Percentiles rank a stretch among this genome's conserved stretches.
phyloP scores from a whole-genome alignment of 1,140 invertebrate genomes.

The Zophobas morio region DNA sequence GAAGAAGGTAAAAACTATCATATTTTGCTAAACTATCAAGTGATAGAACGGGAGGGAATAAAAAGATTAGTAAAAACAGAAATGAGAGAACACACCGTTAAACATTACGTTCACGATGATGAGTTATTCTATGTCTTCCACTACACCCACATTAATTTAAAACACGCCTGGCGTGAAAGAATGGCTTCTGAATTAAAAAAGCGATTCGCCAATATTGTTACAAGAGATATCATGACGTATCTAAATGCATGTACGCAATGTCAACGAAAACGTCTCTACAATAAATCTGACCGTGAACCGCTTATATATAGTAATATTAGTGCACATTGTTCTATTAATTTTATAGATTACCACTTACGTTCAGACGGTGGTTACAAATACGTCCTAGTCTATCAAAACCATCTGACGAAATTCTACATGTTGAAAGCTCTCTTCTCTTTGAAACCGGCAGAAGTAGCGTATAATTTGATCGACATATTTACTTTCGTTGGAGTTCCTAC shows the following conservation, averaged over 20 bases:
- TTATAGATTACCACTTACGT: slow-evolving; percentile 67
- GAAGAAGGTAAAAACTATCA: too few relatives aligned
- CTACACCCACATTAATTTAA: background rate
- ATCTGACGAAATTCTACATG: slow-evolving; percentile 67
- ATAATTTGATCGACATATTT: slow-evolving; percentile 57
- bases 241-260: background rate
- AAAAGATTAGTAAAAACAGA: background rate
- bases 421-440: slow-evolving; percentile 60
- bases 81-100: background rate
- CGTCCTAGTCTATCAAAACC: slow-evolving; percentile 68
- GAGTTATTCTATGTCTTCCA: background rate
- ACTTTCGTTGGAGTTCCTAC: background rate
- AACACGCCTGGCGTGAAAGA: background rate
- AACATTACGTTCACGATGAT: background rate
- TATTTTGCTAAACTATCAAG: background rate
- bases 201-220: background rate
- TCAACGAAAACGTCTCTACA: background rate
- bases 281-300: background rate
- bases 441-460: slow-evolving; percentile 54
- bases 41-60: background rate
- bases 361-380: slow-evolving; percentile 65
- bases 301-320: slow-evolving; percentile 1
- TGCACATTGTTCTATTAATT: slow-evolving; percentile 63
- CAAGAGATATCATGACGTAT: background rate
- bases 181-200: background rate